Conservation (phyloP, 2,113 vertebrate genomes). For the Lethenteron reissneri region DNA sequence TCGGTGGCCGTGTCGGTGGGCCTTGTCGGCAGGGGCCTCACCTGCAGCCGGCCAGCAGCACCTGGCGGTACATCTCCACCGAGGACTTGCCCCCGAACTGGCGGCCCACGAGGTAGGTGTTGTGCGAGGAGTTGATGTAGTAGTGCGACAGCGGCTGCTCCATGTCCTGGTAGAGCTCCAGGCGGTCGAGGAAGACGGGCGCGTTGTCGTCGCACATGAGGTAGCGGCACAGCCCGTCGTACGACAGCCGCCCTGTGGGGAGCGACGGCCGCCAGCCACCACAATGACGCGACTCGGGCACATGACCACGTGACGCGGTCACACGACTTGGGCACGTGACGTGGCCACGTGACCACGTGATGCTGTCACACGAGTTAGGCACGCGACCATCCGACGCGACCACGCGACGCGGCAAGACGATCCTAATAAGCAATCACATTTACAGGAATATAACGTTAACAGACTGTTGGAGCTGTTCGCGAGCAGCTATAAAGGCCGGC, state of each 20-base stretch:
- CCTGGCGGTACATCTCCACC: slow-evolving; percentile 93
- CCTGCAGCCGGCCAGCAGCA: slow-evolving; percentile 90
- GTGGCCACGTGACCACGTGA: too few relatives aligned
- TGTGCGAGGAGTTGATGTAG: slow-evolving; percentile 94
- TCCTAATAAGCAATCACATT: too few relatives aligned
- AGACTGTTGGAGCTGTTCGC: too few relatives aligned
- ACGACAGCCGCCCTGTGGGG: slow-evolving; percentile 56
- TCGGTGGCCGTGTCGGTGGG: too few relatives aligned
- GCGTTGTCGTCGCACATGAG: slow-evolving; percentile 98
- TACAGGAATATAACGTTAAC: too few relatives aligned
- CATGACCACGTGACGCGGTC: too few relatives aligned
- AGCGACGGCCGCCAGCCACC: slow-evolving; percentile 10
- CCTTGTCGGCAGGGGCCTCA: slow-evolving; percentile 15
- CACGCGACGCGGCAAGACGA: too few relatives aligned
- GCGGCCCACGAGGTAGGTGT: slow-evolving; percentile 78
- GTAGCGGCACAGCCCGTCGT: slow-evolving; percentile 85
- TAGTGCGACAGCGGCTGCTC: slow-evolving; percentile 86
- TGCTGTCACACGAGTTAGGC: too few relatives aligned
- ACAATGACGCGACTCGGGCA: too few relatives aligned
- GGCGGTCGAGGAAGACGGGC: slow-evolving; percentile 72
- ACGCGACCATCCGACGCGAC: too few relatives aligned
- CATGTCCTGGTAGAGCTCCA: slow-evolving; percentile 95
- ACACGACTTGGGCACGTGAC: too few relatives aligned
- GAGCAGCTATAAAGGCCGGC: too few relatives aligned
- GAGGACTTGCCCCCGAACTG: slow-evolving; percentile 94